Percentiles rank a stretch among this genome's conserved stretches.
phyloP scores from a whole-genome alignment of 2,888 invertebrate genomes.

The Patella caerulea region DNA sequence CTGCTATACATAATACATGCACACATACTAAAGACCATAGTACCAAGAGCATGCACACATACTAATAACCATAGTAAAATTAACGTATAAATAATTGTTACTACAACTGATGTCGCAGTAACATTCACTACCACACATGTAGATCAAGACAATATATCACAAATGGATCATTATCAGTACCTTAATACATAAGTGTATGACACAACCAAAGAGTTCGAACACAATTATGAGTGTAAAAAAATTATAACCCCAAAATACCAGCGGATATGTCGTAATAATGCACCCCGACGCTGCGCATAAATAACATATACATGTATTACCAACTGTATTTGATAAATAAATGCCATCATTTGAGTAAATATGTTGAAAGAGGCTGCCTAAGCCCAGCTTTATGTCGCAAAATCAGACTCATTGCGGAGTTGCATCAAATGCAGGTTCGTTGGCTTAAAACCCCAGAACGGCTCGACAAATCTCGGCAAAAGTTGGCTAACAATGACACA shows the following conservation, averaged over 20 bases:
- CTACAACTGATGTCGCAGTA: too few species aligned
- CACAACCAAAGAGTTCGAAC: too few species aligned
- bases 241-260: background rate
- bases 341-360: background rate
- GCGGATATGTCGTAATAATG: background rate
- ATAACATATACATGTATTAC: background rate
- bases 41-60: too few species aligned
- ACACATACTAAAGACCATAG: too few species aligned
- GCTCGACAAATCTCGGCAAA: background rate
- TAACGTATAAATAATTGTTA: too few species aligned
- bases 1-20: too few species aligned
- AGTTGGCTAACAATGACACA: background rate
- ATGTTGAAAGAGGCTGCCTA: background rate
- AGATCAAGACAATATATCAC: too few species aligned
- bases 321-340: background rate
- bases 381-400: background rate
- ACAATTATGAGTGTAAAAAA: too few species aligned
- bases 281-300: background rate
- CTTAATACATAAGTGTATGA: too few species aligned
- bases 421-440: background rate
- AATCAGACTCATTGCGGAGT: background rate
- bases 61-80: too few species aligned
- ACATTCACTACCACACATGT: too few species aligned
- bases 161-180: too few species aligned
- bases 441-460: background rate